Percentiles rank a stretch among this genome's conserved stretches.
Conservation (phyloP, 2,888 invertebrate species). For the Drepana falcataria region DNA sequence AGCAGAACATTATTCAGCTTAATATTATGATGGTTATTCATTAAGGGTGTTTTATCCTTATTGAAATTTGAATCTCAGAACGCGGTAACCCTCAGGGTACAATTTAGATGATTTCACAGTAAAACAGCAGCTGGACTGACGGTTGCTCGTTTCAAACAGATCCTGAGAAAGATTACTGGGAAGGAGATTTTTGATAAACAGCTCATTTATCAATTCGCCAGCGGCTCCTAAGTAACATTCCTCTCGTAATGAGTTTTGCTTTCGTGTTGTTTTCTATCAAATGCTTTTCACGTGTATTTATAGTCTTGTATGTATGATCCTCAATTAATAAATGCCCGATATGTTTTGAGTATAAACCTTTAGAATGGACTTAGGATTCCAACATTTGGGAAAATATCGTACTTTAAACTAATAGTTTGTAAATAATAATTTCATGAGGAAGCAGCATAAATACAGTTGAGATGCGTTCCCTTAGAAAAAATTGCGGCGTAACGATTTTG, state of each 20-base stretch:
- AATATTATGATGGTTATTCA: conserved; percentile 12
- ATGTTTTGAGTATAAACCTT: too few species aligned
- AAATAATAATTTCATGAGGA: too few species aligned
- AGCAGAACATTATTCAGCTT: conserved; percentile 14
- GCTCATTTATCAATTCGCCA: conserved; percentile 65
- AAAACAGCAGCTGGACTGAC: conserved; percentile 63
- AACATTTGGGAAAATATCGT: too few species aligned
- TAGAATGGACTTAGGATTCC: too few species aligned
- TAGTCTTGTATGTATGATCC: too few species aligned
- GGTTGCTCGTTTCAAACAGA: conserved; percentile 51
- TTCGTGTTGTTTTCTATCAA: background rate
- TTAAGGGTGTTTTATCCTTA: conserved; percentile 44
- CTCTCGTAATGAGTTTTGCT: conserved; percentile 13
- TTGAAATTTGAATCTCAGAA: conserved; percentile 55
- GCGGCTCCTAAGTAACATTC: conserved; percentile 33
- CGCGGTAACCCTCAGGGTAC: conserved; percentile 54
- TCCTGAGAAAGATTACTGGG: conserved; percentile 57
- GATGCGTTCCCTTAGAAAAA: too few species aligned
- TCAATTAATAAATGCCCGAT: too few species aligned
- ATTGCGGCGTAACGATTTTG: too few species aligned
- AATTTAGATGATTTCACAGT: conserved; percentile 60
- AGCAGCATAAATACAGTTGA: too few species aligned
- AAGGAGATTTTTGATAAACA: conserved; percentile 71
- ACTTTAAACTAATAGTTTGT: too few species aligned
- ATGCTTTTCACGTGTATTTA: too few species aligned